Evolutionary conservation across 2,113 vertebrate species (phyloP).

Genomic region (Rhinopomastus cyanomelas): DNA sequence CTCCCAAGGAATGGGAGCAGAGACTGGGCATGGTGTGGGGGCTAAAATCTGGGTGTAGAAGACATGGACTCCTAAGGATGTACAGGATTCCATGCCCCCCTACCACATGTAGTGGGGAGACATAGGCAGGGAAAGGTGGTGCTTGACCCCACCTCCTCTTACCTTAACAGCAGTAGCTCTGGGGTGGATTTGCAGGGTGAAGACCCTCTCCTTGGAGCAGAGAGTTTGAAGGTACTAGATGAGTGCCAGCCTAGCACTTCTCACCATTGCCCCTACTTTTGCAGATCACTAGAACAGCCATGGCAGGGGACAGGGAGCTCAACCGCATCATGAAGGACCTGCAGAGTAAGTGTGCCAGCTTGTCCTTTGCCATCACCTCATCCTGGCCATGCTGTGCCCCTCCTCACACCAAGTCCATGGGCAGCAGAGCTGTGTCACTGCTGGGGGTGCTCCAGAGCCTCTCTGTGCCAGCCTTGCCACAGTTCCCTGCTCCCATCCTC

Average conservation of each 20-base stretch:
- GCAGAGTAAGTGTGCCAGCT: constrained; percentile 64
- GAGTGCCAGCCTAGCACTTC: background rate
- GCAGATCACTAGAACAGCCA: background rate
- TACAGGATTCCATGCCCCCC: background rate
- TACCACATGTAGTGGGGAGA: background rate
- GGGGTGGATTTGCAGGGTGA: background rate
- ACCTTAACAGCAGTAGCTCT: background rate
- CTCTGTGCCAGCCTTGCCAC: background rate
- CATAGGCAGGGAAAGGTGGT: background rate
- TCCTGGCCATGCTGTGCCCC: background rate
- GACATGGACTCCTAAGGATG: background rate
- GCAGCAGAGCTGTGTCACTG: background rate
- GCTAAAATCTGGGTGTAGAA: background rate
- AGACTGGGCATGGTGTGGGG: background rate
- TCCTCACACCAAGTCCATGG: background rate
- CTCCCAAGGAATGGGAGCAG: background rate
- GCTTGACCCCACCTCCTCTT: background rate
- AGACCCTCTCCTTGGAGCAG: background rate
- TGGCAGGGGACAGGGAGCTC: constrained; percentile 51
- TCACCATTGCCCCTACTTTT: background rate
- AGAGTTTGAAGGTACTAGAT: background rate
- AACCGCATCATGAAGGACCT: constrained; percentile 66
- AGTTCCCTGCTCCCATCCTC: background rate
- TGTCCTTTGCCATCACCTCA: background rate
- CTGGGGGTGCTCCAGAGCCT: background rate